Percentiles rank a stretch among this genome's conserved stretches.
Conservation (phyloP, 2,888 invertebrate genomes). For the Phania funesta region DNA sequence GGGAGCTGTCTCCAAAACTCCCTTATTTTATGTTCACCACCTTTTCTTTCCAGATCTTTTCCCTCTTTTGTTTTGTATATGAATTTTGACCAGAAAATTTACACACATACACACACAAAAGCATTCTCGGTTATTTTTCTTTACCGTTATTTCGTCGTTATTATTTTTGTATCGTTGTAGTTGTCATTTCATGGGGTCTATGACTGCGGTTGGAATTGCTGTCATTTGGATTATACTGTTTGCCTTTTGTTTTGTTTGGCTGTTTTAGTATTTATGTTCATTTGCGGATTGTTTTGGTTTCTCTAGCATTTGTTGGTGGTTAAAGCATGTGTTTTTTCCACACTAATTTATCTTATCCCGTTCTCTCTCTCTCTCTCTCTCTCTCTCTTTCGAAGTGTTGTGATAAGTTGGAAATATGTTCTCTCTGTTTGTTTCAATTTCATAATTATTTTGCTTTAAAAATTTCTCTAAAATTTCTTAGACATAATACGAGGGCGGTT, state of each 20-base stretch:
- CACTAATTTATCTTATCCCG: constrained; percentile 31
- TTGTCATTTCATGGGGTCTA: constrained; percentile 58
- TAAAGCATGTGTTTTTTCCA: constrained; percentile 60
- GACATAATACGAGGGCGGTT: neutral
- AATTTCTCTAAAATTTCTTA: neutral
- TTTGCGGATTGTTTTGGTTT: constrained; percentile 57
- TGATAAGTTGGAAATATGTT: neutral
- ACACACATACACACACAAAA: neutral
- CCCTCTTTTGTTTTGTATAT: constrained; percentile 9
- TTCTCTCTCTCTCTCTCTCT: constrained; percentile 6
- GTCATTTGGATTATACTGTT: constrained; percentile 42
- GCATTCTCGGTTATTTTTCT: constrained; percentile 23
- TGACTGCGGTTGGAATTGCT: constrained; percentile 62
- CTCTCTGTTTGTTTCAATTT: constrained; percentile 22
- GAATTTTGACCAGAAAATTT: constrained; percentile 58
- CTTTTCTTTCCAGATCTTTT: neutral
- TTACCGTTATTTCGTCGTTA: constrained; percentile 27
- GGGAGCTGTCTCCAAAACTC: constrained; percentile 65
- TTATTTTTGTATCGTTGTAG: constrained; percentile 33
- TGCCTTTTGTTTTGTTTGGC: constrained; percentile 36
- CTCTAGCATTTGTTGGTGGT: constrained; percentile 48
- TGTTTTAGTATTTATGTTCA: constrained; percentile 39
- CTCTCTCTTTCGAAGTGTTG: constrained; percentile 10
- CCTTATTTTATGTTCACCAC: constrained; percentile 58
- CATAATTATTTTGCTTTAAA: neutral